Percentiles rank a stretch among this genome's conserved stretches.
phyloP scores from a whole-genome alignment of 2,888 invertebrate species.

The Mythimna lalbum region DNA sequence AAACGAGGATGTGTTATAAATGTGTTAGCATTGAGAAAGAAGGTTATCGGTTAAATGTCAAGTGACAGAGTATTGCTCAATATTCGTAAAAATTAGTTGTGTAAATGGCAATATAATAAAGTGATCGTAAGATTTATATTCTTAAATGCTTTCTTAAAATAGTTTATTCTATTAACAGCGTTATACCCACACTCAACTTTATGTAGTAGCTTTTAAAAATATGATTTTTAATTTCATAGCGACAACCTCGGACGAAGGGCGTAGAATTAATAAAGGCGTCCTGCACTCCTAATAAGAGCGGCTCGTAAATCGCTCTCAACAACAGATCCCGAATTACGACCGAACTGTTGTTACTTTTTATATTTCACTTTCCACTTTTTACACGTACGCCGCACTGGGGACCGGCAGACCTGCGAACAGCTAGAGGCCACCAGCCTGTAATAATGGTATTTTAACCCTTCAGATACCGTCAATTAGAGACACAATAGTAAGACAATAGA shows the following conservation, averaged over 20 bases:
- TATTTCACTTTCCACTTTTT: conserved; percentile 87
- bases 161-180: conserved; percentile 1
- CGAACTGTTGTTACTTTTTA: conserved; percentile 85
- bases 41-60: conserved; percentile 44
- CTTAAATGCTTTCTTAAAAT: not conserved
- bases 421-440: conserved; percentile 19
- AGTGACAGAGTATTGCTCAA: conserved; percentile 20
- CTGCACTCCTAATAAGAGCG: conserved; percentile 75
- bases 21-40: conserved; percentile 30
- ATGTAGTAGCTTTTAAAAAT: not conserved
- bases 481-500: no score
- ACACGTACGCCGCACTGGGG: conserved; percentile 73
- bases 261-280: conserved; percentile 66
- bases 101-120: conserved; percentile 3
- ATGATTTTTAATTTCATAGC: conserved; percentile 24
- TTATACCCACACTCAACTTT: not conserved
- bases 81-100: conserved; percentile 9
- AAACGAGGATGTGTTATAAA: conserved; percentile 9
- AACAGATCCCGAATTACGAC: conserved; percentile 80
- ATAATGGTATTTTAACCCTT: no score
- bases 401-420: conserved; percentile 63
- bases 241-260: conserved; percentile 62
- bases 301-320: conserved; percentile 84
- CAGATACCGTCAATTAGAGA: no score
- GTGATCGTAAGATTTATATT: conserved; percentile 1